Evolutionary conservation across 2,797 vertebrate genomes (phyloP).

Genomic region (Kryptopterus vitreolus): DNA sequence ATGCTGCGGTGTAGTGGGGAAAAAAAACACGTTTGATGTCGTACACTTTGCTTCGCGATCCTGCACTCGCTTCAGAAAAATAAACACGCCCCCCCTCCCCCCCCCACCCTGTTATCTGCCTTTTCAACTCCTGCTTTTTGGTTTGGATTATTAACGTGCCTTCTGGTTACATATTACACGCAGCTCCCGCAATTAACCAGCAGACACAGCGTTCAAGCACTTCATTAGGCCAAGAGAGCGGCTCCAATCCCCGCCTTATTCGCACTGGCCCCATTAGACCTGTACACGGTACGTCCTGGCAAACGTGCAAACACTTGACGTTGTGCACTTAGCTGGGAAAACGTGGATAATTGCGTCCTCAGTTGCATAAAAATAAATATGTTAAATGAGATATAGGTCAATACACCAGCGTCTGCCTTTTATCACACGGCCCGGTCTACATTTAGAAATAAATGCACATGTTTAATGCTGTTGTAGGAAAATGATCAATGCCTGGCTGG

Average conservation of each 20-base stretch:
- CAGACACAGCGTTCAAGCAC: constrained; percentile 61
- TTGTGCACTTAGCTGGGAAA: constrained; percentile 5
- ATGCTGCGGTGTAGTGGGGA: not conserved
- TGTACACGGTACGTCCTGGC: not conserved
- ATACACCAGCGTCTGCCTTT: not conserved
- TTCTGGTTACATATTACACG: constrained; percentile 60
- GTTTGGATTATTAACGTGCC: constrained; percentile 67
- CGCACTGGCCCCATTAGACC: not conserved
- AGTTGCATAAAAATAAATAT: not conserved
- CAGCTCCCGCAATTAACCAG: constrained; percentile 61
- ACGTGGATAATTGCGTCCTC: not conserved
- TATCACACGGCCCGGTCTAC: not conserved
- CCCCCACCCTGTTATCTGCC: not conserved
- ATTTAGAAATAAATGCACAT: not conserved
- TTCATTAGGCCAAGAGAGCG: constrained; percentile 60
- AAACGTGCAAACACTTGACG: not conserved
- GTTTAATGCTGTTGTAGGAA: not conserved
- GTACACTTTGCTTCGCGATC: not conserved
- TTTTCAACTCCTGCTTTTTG: constrained; percentile 31
- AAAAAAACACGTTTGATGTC: not conserved
- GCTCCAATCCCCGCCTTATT: not conserved
- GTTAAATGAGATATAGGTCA: not conserved
- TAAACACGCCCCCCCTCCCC: not conserved
- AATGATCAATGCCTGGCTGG: not conserved
- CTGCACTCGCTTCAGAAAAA: not conserved